Base-by-base conservation (phyloP, 2,113 vertebrate species). In the Polypterus senegalus region DNA sequence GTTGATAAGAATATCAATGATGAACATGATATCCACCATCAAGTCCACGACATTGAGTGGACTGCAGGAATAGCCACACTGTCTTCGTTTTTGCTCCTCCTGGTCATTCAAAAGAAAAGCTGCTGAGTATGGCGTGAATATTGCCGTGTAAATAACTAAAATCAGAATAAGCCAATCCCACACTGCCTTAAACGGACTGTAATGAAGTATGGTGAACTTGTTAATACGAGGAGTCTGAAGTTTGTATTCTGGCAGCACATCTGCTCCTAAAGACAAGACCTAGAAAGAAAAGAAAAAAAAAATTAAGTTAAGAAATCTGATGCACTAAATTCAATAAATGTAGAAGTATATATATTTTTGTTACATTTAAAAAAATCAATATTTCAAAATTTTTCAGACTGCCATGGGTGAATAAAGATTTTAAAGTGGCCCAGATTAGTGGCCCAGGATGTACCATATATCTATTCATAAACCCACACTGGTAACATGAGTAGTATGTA, bases 1-100 rank as follows among this genome's bases (percentile, higher is more conserved):
- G 88, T 98, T 98, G 76, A 98, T 98, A 67, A 98, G 89, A 80
- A 98, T 98, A 83, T 98, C 94, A 69, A 98, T 96, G 77, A 98
- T 96, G 79, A 98, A 98, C 96, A 98, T 98, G 77, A 98, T 98
- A 81, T 98, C 96, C 86, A 98, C 96, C 57, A 98, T 97, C 76
- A 98, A 84, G 80, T 98, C 96, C 72, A 98, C 94, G 8, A 98
- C 89, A 73, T 98, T 97, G 58, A 99, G 79, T 44, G 96, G 96
- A 73, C 86, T 97, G 84, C 96, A 99, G 57, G 96, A 97, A 75
- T 99, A 99, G 71, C 96, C 96, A 55, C 96, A 99, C 71, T 91
- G 84, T 49, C 92, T 87, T 67, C 92, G n/a, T n/a, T n/a, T n/a
- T n/a, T n/a, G 89, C 73, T 99, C 96, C 79, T 94, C 95, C 55